phyloP scores from a whole-genome alignment of 2,797 vertebrate genomes.

The Hoplostethus atlanticus region DNA sequence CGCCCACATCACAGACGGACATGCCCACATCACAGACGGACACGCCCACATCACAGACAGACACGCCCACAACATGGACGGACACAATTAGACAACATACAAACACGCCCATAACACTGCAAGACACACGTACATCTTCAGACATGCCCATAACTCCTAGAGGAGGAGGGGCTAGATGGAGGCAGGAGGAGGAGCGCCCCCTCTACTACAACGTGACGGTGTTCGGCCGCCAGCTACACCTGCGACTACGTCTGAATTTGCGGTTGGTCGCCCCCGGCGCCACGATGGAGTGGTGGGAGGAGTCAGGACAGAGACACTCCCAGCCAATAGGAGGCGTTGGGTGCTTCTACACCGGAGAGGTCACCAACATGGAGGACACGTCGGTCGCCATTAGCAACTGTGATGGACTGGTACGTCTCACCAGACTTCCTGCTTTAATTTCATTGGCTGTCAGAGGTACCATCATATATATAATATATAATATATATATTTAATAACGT shows the following conservation, averaged over 20 bases:
- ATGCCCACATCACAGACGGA: neutral
- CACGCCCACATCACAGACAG: neutral
- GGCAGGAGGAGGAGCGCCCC: conserved; percentile 16
- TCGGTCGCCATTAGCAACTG: conserved; percentile 96
- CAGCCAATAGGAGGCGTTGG: conserved; percentile 85
- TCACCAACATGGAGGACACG: conserved; percentile 88
- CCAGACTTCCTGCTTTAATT: neutral
- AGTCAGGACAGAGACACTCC: conserved; percentile 68
- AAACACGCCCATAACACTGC: neutral
- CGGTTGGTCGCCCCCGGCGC: conserved; percentile 91
- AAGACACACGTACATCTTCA: too few species aligned
- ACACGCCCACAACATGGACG: neutral
- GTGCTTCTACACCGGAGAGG: conserved; percentile 93
- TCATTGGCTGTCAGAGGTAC: neutral
- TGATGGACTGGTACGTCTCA: conserved; percentile 90
- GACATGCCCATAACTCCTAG: neutral
- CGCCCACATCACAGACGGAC: conserved; percentile 7
- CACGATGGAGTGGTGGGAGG: conserved; percentile 92
- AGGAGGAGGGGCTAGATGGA: conserved; percentile 3
- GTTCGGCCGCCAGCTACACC: conserved; percentile 92
- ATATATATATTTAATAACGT: too few species aligned
- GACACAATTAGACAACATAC: too few species aligned
- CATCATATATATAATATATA: too few species aligned
- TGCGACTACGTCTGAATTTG: conserved; percentile 87
- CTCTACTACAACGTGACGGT: conserved; percentile 95